Conservation (phyloP, 2,113 vertebrate species). For the Chascanopsetta lugubris region DNA sequence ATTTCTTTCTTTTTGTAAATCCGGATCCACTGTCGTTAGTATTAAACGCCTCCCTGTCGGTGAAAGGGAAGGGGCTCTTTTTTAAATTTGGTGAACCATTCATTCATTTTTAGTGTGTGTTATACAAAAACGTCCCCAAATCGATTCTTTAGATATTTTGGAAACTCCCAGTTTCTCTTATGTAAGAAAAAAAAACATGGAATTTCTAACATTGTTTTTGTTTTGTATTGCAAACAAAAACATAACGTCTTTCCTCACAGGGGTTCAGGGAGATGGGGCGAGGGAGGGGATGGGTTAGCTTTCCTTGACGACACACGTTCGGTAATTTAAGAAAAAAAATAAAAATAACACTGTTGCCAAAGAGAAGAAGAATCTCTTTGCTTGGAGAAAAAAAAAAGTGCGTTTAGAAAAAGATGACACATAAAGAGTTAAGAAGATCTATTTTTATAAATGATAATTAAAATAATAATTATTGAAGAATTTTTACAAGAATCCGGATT, state of each 20-base stretch:
- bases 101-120: slow-evolving; percentile 89
- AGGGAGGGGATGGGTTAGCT: slow-evolving; percentile 88
- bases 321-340: slow-evolving; percentile 91
- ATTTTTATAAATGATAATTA: slow-evolving; percentile 99
- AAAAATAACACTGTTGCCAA: slow-evolving; percentile 99
- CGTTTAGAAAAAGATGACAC: slow-evolving; percentile 95
- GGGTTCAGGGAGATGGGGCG: slow-evolving; percentile 90
- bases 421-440: slow-evolving; percentile 98
- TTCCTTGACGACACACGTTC: slow-evolving; percentile 99
- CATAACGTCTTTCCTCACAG: slow-evolving; percentile 90
- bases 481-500: slow-evolving; percentile 99
- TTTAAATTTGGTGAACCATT: slow-evolving; percentile 84
- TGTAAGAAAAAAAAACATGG: slow-evolving; percentile 81
- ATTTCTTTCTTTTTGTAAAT: slow-evolving; percentile 83
- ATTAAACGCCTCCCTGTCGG: slow-evolving; percentile 77
- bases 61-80: slow-evolving; percentile 82
- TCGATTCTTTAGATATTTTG: slow-evolving; percentile 84
- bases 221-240: slow-evolving; percentile 99
- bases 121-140: slow-evolving; percentile 85
- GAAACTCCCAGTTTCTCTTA: slow-evolving; percentile 84
- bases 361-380: slow-evolving; percentile 99
- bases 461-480: slow-evolving; percentile 94
- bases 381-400: slow-evolving; percentile 96
- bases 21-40: slow-evolving; percentile 87
- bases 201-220: slow-evolving; percentile 87